These are phyloP conservation scores for Tachina grossa DNA, from an alignment of 2,888 invertebrate genomes.

Conservation along the genomic window DNA sequence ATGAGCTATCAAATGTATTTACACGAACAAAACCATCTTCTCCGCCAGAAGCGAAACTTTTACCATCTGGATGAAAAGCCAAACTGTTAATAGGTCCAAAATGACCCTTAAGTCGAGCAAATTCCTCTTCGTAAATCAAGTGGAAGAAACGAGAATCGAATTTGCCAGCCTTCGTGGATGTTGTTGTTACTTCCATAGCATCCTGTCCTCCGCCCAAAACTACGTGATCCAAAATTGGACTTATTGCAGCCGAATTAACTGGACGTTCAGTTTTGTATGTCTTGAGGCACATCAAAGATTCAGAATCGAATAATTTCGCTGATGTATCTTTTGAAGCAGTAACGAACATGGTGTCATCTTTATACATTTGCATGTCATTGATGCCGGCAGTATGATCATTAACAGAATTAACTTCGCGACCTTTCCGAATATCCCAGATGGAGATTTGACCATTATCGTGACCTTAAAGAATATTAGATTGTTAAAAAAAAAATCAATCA, in stretches of 20 bases:
- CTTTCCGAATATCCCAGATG: slow-evolving; percentile 96
- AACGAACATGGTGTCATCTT: slow-evolving; percentile 97
- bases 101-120: slow-evolving; percentile 98
- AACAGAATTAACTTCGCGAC: slow-evolving; percentile 90
- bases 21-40: slow-evolving; percentile 99
- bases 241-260: slow-evolving; percentile 98
- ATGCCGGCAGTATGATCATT: slow-evolving; percentile 94
- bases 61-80: slow-evolving; percentile 98
- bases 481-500: background rate
- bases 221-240: slow-evolving; percentile 97
- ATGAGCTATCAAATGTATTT: slow-evolving; percentile 97
- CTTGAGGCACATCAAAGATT: slow-evolving; percentile 93
- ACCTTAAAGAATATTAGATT: slow-evolving; percentile 82
- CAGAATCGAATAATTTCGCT: slow-evolving; percentile 96
- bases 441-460: slow-evolving; percentile 96
- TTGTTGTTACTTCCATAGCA: slow-evolving; percentile 99
- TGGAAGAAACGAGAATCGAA: slow-evolving; percentile 98
- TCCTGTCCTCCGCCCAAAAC: slow-evolving; percentile 99
- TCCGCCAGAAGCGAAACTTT: slow-evolving; percentile 97
- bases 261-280: slow-evolving; percentile 99
- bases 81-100: slow-evolving; percentile 99
- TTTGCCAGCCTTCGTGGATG: slow-evolving; percentile 96
- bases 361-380: slow-evolving; percentile 97
- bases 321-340: slow-evolving; percentile 98
- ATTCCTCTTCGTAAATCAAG: slow-evolving; percentile 97